phyloP scores from a whole-genome alignment of 2,888 invertebrate species.

The Hypercompe scribonia region DNA sequence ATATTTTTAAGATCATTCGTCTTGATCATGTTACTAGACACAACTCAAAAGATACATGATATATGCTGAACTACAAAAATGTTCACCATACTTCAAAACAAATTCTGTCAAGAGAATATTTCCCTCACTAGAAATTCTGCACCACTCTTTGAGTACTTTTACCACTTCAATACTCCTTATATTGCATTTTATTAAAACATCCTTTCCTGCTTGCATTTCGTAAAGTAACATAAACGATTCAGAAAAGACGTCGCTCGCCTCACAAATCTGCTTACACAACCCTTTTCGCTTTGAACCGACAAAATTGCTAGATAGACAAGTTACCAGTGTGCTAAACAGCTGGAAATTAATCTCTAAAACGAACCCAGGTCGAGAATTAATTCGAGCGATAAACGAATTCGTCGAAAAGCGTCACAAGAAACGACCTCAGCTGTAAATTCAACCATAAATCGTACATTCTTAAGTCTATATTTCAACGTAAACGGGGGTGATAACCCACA shows the following conservation, averaged over 20 bases:
- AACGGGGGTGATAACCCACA: conserved; percentile 12
- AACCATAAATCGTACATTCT: conserved; percentile 29
- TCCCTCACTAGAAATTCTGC: conserved; percentile 22
- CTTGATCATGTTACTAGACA: background rate
- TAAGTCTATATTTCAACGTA: conserved; percentile 27
- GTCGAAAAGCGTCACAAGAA: conserved; percentile 44
- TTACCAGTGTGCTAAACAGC: conserved; percentile 62
- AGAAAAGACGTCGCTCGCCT: conserved; percentile 40
- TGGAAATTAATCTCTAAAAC: conserved; percentile 66
- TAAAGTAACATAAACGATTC: conserved; percentile 56
- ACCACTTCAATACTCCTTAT: conserved; percentile 32
- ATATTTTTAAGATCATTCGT: background rate
- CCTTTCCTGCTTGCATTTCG: conserved; percentile 40
- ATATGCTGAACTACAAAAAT: background rate
- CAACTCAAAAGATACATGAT: background rate
- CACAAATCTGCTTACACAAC: conserved; percentile 56
- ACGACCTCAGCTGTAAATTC: conserved; percentile 19
- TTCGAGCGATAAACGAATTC: conserved; percentile 67
- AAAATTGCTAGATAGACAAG: conserved; percentile 59
- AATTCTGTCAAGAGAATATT: conserved; percentile 17
- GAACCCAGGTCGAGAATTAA: conserved; percentile 66
- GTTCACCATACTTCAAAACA: conserved; percentile 3
- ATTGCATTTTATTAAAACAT: conserved; percentile 43
- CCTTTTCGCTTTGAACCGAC: conserved; percentile 56
- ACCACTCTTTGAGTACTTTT: conserved; percentile 24